Conservation (phyloP, 2,888 invertebrate species). For the Myopa testacea region DNA sequence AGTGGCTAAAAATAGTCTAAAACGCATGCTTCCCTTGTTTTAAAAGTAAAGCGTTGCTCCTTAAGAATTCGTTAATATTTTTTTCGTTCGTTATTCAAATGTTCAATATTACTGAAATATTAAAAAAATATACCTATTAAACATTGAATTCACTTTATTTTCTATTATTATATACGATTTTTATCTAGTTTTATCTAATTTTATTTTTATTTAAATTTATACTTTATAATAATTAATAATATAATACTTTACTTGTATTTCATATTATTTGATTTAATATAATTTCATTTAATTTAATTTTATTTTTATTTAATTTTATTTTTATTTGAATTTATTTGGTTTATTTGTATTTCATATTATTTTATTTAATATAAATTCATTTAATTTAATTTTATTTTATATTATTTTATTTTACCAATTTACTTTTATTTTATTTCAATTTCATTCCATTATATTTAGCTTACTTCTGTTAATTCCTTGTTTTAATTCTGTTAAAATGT, state of each 20-base stretch:
- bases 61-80: constrained; percentile 21
- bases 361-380: too few species aligned
- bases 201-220: neutral
- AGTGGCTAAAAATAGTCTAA: constrained; percentile 59
- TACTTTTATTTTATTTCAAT: too few species aligned
- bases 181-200: neutral
- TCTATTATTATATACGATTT: neutral
- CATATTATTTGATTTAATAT: too few species aligned
- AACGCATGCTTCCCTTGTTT: constrained; percentile 55
- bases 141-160: neutral
- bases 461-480: too few species aligned
- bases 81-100: constrained; percentile 40
- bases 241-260: neutral
- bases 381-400: too few species aligned
- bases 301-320: too few species aligned
- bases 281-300: too few species aligned
- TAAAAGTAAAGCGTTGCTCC: constrained; percentile 42
- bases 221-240: neutral
- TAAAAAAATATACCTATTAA: neutral
- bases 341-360: too few species aligned
- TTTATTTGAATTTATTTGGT: too few species aligned
- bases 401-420: too few species aligned
- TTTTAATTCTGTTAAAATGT: too few species aligned
- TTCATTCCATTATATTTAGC: too few species aligned
- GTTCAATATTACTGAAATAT: constrained; percentile 2